Conservation (phyloP, 2,113 vertebrate genomes). For the Potamarius usumacintae region DNA sequence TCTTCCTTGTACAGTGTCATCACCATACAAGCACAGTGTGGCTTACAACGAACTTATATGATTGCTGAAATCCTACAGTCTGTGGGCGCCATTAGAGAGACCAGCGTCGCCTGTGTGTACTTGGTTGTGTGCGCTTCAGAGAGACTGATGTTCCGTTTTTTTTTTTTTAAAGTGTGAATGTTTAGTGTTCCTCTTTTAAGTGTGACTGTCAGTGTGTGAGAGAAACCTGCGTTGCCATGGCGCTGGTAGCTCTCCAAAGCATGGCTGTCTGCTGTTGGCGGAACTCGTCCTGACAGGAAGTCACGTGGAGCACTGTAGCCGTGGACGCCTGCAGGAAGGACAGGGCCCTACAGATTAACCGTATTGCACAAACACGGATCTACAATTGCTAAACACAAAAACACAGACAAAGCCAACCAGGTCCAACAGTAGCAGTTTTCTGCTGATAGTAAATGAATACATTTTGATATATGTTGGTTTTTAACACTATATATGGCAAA, state of each 20-base stretch:
- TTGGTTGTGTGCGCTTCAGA: neutral
- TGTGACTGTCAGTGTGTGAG: neutral
- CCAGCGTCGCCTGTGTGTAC: neutral
- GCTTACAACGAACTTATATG: too few relatives aligned
- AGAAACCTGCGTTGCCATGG: constrained; percentile 67
- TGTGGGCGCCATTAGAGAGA: too few relatives aligned
- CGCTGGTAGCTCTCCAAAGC: constrained; percentile 83
- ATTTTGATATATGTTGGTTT: neutral
- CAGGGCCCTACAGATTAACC: neutral
- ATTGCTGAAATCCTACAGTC: too few relatives aligned
- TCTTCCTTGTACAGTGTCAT: neutral
- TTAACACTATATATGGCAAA: too few relatives aligned
- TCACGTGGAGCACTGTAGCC: constrained; percentile 81
- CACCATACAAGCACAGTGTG: too few relatives aligned
- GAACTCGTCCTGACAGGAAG: constrained; percentile 89
- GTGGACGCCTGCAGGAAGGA: constrained; percentile 56
- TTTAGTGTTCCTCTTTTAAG: neutral
- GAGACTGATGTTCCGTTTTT: neutral
- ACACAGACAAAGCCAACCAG: neutral
- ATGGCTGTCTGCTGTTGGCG: constrained; percentile 91
- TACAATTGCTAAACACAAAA: neutral
- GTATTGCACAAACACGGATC: neutral
- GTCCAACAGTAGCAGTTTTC: neutral
- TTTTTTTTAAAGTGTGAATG: neutral
- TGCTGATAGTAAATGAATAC: neutral